Conservation (phyloP, 2,888 invertebrate genomes). For the Ernsta delagoae region DNA sequence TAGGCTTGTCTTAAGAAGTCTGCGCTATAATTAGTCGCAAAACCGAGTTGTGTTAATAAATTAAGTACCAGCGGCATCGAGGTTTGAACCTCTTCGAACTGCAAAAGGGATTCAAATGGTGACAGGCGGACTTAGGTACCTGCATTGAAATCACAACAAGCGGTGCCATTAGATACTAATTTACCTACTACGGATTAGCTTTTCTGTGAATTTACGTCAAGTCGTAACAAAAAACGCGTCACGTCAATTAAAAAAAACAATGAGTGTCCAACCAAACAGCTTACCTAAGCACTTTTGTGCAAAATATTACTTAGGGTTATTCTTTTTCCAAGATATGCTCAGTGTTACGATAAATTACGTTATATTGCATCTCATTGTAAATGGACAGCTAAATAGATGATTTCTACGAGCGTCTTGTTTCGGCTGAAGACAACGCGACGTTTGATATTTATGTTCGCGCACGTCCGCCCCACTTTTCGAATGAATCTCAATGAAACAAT, state of each 20-base stretch:
- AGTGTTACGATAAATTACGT: background rate
- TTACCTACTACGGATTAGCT: no score
- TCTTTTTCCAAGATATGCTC: background rate
- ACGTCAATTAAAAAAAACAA: no score
- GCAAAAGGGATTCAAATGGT: no score
- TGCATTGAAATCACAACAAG: no score
- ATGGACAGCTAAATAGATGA: constrained; percentile 23
- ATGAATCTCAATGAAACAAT: constrained; percentile 23
- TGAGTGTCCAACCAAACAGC: no score
- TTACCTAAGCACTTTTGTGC: no score
- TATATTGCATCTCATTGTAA: constrained; percentile 14
- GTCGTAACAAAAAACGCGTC: background rate
- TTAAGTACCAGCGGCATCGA: constrained; percentile 50
- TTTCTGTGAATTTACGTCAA: constrained; percentile 3
- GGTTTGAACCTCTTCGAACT: constrained; percentile 49
- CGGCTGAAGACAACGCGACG: constrained; percentile 40
- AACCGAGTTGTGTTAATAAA: constrained; percentile 57
- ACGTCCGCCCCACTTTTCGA: constrained; percentile 49
- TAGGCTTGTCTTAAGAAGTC: constrained; percentile 5
- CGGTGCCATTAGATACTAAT: no score
- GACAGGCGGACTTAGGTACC: no score
- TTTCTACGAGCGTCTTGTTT: constrained; percentile 9
- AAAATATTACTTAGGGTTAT: background rate
- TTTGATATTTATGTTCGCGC: constrained; percentile 41
- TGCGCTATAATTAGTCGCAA: constrained; percentile 19